Evolutionary conservation across 1,140 invertebrate genomes (phyloP).

Genomic region (Drosophila malerkotliana): DNA sequence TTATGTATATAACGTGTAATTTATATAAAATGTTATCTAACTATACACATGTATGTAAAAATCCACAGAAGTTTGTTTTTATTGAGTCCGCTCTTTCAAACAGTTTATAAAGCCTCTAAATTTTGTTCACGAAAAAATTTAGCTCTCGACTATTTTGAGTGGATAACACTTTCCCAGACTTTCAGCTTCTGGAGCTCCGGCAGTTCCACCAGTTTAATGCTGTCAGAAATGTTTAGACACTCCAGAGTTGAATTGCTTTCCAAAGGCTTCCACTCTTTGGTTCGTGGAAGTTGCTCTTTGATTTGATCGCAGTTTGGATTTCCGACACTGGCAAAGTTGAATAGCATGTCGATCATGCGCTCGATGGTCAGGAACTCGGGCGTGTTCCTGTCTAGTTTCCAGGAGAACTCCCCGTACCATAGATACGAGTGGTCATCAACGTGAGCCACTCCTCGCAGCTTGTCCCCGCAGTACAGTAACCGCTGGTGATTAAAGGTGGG

Average conservation of each 20-base stretch:
- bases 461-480: constrained; percentile 67
- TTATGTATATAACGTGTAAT: not conserved
- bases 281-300: constrained; percentile 15
- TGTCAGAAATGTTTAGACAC: constrained; percentile 83
- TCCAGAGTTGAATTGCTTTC: constrained; percentile 49
- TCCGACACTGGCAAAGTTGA: constrained; percentile 81
- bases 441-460: constrained; percentile 85
- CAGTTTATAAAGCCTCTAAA: not conserved
- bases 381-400: constrained; percentile 77
- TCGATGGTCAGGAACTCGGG: constrained; percentile 82
- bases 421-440: constrained; percentile 88
- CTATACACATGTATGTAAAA: not conserved
- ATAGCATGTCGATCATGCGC: constrained; percentile 84
- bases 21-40: not conserved
- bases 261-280: constrained; percentile 62
- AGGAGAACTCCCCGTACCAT: constrained; percentile 85
- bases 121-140: not conserved
- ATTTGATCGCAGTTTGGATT: constrained; percentile 68
- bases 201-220: constrained; percentile 70
- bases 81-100: too few relatives aligned
- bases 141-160: not conserved
- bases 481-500: constrained; percentile 69
- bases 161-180: constrained; percentile 62
- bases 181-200: constrained; percentile 73
- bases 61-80: too few relatives aligned